Evolutionary conservation across 2,113 vertebrate genomes (phyloP), one percentile per base, ranked within the genome.

Genomic region (Spea bombifrons): DNA sequence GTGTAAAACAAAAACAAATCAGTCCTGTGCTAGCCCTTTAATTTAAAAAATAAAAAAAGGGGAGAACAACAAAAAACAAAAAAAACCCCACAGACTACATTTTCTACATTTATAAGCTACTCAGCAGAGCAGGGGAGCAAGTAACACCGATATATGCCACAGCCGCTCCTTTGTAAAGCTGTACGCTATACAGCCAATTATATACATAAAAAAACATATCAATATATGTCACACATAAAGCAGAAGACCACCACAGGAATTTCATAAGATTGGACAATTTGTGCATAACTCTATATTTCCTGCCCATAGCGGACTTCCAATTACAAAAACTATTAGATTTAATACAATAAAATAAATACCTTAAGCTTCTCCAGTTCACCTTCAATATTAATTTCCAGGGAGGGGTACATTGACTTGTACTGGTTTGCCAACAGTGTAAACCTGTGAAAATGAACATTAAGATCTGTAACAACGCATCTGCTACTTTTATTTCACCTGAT

Each of bases 351-450:
- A 16, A 69, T 4, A n/a, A 43, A 5, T 90, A 98, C 97, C 96
- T 97, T 94, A 71, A 99, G 92, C 83, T 90, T 96, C 73, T 90
- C 81, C 80, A 99, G 89, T 87, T 99, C 97, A 66, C 96, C 96
- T 69, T 98, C 94, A 73, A 95, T 91, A 85, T 99, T 95, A 63
- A 98, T 94, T 84, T 95, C 91, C 87, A 99, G 90, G 44, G 93
- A 96, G 2, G 97, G 96, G 83, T 99, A 99, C 94, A 97, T 95
- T 5, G 92, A 90, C 86, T 96, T 95, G 84, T 98, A 98, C 78
- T 98, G 96, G 74, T 94, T 92, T 84, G 97, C 97, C 84, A 99
- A 86, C 76, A 93, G 88, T 91, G 95, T 98, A 89, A 95, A 98
- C 88, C 97, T 99, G 86, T 52, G 75, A 89, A 91, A 80, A 87